Conservation (phyloP, 2,113 vertebrate species). For the Ranitomeya imitator region DNA sequence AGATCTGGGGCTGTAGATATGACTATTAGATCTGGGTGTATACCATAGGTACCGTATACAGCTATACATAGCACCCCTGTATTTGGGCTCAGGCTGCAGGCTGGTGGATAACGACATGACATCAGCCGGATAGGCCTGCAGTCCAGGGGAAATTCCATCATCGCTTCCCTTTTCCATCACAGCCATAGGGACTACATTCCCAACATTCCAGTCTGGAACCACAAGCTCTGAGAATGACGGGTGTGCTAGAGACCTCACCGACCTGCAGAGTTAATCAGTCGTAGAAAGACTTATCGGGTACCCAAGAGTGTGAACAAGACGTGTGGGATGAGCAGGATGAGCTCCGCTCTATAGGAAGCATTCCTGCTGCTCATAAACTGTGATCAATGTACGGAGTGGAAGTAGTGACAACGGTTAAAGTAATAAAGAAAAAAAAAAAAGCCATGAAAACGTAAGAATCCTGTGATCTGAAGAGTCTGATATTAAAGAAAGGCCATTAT, state of each 20-base stretch:
- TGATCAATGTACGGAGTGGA: not conserved
- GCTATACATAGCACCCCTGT: no score
- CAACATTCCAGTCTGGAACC: not conserved
- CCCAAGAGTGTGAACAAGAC: not conserved
- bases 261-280: not conserved
- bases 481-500: no score
- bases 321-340: not conserved
- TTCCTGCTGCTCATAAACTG: not conserved
- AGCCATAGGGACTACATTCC: not conserved
- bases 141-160: not conserved
- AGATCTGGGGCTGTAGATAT: no score
- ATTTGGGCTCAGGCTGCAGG: not conserved
- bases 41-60: no score
- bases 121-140: not conserved
- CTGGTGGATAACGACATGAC: not conserved
- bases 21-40: no score
- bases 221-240: not conserved
- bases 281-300: not conserved
- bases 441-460: no score
- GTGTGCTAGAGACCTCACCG: not conserved
- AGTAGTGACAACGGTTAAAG: no score
- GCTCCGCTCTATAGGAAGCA: not conserved
- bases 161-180: not conserved
- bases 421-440: no score
- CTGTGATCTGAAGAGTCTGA: no score